Evolutionary conservation across 2,113 vertebrate genomes (phyloP).

Genomic region (Argyrosomus japonicus): DNA sequence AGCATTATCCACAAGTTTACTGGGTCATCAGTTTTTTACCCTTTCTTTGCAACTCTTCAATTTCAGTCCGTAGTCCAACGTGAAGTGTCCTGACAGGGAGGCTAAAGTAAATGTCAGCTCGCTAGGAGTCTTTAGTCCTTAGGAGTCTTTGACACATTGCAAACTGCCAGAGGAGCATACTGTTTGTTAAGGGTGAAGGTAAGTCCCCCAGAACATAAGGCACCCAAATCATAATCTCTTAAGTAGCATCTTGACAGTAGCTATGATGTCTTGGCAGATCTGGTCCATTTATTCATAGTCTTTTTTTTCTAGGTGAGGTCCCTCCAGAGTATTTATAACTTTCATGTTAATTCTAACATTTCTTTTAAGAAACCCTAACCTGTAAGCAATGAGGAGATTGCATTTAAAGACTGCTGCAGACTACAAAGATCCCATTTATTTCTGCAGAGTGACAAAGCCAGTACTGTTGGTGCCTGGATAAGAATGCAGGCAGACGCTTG

Average conservation of each 20-base stretch:
- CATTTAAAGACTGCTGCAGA: conserved; percentile 48
- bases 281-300: background rate
- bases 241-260: conserved; percentile 69
- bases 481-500: conserved; percentile 49
- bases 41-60: conserved; percentile 26
- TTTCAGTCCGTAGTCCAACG: background rate
- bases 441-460: conserved; percentile 63
- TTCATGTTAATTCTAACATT: conserved; percentile 38
- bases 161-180: conserved; percentile 27
- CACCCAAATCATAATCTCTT: conserved; percentile 75
- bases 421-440: conserved; percentile 73
- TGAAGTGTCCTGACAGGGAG: background rate
- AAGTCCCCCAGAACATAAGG: conserved; percentile 72
- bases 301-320: background rate
- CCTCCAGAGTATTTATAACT: background rate
- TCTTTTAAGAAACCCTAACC: conserved; percentile 30
- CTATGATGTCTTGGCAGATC: conserved; percentile 41
- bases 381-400: conserved; percentile 48
- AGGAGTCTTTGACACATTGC: background rate
- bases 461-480: conserved; percentile 62
- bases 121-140: background rate
- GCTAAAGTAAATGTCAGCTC: background rate
- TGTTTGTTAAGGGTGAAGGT: conserved; percentile 38
- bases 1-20: conserved; percentile 46
- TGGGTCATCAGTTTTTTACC: conserved; percentile 32